Percentiles rank a stretch among this genome's conserved stretches.
Conservation (phyloP, 2,113 vertebrate species). For the Archocentrus centrarchus region DNA sequence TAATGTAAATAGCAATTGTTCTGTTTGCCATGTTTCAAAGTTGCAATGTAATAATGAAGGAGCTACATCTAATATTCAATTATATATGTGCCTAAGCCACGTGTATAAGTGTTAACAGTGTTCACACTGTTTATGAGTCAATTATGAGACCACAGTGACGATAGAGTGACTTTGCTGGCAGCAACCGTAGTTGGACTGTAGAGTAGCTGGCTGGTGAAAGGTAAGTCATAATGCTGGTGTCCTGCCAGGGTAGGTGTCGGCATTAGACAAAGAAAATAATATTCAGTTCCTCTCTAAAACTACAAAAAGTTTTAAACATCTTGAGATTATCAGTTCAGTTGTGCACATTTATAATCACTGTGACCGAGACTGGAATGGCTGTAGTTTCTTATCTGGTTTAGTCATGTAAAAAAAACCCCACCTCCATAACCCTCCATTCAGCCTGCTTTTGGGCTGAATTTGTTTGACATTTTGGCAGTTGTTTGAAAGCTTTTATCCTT, state of each 20-base stretch:
- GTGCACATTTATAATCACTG: not conserved
- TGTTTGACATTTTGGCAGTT: too few species aligned
- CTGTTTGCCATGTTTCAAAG: not conserved
- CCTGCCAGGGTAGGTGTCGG: not conserved
- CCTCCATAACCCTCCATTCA: not conserved
- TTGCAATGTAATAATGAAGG: not conserved
- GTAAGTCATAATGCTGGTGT: not conserved
- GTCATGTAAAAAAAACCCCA: too few species aligned
- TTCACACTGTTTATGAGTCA: conserved; percentile 15
- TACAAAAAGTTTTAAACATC: not conserved
- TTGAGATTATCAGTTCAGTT: not conserved
- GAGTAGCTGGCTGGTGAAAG: conserved; percentile 5
- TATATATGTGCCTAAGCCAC: not conserved
- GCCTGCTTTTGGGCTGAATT: not conserved
- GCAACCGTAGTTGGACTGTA: conserved; percentile 7
- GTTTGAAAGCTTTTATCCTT: not conserved
- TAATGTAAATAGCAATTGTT: not conserved
- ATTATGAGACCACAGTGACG: conserved; percentile 16
- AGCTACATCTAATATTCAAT: not conserved
- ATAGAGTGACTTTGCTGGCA: not conserved
- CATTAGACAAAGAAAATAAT: not conserved
- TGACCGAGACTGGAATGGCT: not conserved
- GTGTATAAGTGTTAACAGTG: not conserved
- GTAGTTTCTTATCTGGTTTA: too few species aligned
- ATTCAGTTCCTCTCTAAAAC: not conserved